Base-by-base conservation (phyloP, 2,797 vertebrate species). In the Heteromormyrus szaboi region DNA sequence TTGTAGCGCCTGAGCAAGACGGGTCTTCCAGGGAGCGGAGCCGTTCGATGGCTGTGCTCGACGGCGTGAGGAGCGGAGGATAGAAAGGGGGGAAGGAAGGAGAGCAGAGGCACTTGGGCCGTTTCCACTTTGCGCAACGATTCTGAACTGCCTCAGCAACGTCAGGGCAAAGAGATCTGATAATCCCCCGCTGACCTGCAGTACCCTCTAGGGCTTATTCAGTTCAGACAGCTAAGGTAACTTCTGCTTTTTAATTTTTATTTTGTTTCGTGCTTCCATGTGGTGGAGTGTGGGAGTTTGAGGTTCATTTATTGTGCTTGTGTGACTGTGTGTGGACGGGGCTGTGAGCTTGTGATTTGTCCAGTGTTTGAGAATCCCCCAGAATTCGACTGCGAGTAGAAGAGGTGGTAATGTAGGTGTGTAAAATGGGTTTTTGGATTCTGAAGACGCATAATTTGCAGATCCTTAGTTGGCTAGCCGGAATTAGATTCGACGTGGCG, bases 181-280 rank as follows among this genome's bases (percentile, higher is more conserved):
- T 62, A 88, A 81, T 88, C 88, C 44, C 54, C 33, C 14, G 19
- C 88, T 79, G 17, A 62, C 76, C 88, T 84, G 51, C n/a, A 46
- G 76, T 84, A 62, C 83, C 56, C 79, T 84, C 37, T 14, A 56
- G 83, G 48, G 12, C 46, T 53, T 29, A 25, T 51, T 53, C 83
- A 53, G 41, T 46, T 62, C 88, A 25, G 9, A 54, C 51, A 59
- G 12, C 53, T 76, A 88, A 88, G 88, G 88, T 88, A 88, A 88
- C 41, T 5, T 53, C 48, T 44, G 53, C 29, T 56, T 88, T 83
- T 85, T 50, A 59, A 41, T 51, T 85, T 44, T 46, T 5, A 22
- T 17, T 41, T 76, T 76, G 37, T 76, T 83, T 88, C n/a, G n/a
- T 56, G 37, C 22, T 59, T 48, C 22, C 22, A 50, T 88, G 12